Base-by-base conservation (phyloP, 2,888 invertebrate species). In the Diplazon laetatorius region DNA sequence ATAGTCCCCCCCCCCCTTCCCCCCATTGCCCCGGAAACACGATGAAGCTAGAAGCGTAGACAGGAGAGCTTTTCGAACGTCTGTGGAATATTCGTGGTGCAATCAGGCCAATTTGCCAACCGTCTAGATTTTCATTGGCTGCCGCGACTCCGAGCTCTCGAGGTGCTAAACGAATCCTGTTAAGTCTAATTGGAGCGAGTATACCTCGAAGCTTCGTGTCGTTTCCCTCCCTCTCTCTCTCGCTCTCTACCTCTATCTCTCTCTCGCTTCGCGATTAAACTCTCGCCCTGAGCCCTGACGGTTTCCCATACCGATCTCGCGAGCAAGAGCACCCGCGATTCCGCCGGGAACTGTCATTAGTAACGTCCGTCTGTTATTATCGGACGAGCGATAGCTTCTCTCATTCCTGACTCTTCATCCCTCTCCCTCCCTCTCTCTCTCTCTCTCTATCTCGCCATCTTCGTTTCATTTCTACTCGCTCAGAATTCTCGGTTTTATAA, bases 91-190 rank as follows among this genome's bases (percentile, higher is more conserved):
- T 9, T 68, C 52, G 50, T 52, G 39, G 70, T 70, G 65, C 78
- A 78, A 73, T 69, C 63, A 70, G 42, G 74, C 65, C 74, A 78
- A 78, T 78, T 78, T 78, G 70, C 74, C 73, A 65, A 59, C 59
- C 59, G 66, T 78, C 74, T 70, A 68, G 71, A 77, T 78, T 75
- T 63, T 75, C 77, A 71, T 75, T 72, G 76, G 72, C 72, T 72
- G 48, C 60, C 76, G 63, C 57, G 57, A 72, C 12, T 55, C 71
- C 44, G 68, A 69, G 69, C 70, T 71, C 65, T 66, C 78, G 74
- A 78, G 74, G 70, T 66, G 78, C 70, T 78, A 78, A 78, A 76
- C 79, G 79, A 76, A 80, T 80, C 72, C 76, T 76, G 72, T 80
- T 76, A 76, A 76, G 76, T 72, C 73, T 80, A 76, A 76, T 76